These are phyloP conservation scores for Drosophila nannoptera DNA, from an alignment of 1,140 invertebrate genomes.

Conservation along the genomic window DNA sequence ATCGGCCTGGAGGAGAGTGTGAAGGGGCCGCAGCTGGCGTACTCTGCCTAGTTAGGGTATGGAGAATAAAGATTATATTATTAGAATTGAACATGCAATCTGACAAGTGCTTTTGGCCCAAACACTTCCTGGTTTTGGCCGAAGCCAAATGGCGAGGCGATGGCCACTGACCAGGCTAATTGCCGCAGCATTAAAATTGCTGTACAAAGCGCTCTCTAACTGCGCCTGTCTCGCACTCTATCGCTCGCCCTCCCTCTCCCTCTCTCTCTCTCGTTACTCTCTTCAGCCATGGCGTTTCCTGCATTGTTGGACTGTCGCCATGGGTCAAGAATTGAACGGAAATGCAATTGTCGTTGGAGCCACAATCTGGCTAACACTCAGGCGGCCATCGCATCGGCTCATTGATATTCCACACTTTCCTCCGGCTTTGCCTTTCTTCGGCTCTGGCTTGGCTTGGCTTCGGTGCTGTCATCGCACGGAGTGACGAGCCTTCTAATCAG, in stretches of 20 bases:
- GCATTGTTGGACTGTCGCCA: conserved; percentile 42
- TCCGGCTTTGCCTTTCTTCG: neutral
- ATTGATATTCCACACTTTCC: conserved; percentile 57
- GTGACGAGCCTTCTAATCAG: conserved; percentile 64
- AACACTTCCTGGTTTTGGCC: conserved; percentile 58
- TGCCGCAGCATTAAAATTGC: conserved; percentile 49
- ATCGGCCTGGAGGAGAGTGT: no score
- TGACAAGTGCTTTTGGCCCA: conserved; percentile 67
- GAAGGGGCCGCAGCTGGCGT: no score
- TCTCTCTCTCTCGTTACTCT: neutral
- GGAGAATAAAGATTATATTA: conserved; percentile 70
- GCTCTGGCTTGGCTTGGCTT: conserved; percentile 17
- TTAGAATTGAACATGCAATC: conserved; percentile 78
- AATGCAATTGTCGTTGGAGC: conserved; percentile 44
- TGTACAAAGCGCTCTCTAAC: conserved; percentile 14
- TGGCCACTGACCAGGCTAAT: conserved; percentile 64
- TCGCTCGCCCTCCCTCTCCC: conserved; percentile 2
- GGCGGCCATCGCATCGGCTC: conserved; percentile 25
- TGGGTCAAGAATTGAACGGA: conserved; percentile 53
- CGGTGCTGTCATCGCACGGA: conserved; percentile 18
- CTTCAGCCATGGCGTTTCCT: conserved; percentile 20
- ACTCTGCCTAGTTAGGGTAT: conserved; percentile 5
- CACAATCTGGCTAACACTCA: conserved; percentile 1
- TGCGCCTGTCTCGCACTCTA: neutral
- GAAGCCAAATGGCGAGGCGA: conserved; percentile 3